Conservation (phyloP, 2,113 vertebrate species). For the Microtus montanus region DNA sequence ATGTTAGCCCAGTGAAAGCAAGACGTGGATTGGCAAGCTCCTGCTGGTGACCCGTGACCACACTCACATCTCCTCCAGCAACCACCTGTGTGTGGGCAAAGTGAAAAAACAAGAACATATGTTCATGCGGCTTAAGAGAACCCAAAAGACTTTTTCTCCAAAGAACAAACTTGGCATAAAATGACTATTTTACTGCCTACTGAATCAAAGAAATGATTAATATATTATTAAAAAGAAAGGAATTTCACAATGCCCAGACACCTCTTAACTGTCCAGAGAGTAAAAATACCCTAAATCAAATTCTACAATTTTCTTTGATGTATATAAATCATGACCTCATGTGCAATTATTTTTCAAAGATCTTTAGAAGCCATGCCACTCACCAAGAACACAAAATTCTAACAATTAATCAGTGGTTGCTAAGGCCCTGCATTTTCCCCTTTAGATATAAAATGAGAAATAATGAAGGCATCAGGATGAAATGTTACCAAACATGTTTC, state of each 20-base stretch:
- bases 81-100: constrained; percentile 86
- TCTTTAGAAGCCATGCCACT: constrained; percentile 33
- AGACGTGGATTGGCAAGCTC: constrained; percentile 84
- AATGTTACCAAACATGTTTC: constrained; percentile 1
- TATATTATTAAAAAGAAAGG: constrained; percentile 3
- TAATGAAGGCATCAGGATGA: not conserved
- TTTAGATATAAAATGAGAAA: not conserved
- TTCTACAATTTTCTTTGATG: constrained; percentile 15
- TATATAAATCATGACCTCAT: constrained; percentile 29
- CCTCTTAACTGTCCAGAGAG: constrained; percentile 11
- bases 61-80: constrained; percentile 93
- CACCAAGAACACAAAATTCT: constrained; percentile 9
- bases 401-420: constrained; percentile 24
- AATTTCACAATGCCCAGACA: constrained; percentile 58
- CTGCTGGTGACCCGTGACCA: constrained; percentile 90
- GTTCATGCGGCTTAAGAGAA: not conserved
- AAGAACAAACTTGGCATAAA: constrained; percentile 16
- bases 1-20: constrained; percentile 85
- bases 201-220: constrained; percentile 46
- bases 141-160: constrained; percentile 2
- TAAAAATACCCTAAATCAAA: constrained; percentile 54
- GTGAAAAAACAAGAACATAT: not conserved
- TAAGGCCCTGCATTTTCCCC: not conserved
- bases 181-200: not conserved
- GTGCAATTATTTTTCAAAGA: constrained; percentile 51